Evolutionary conservation across 2,113 vertebrate genomes (phyloP).

Genomic region (Apeltes quadracus): DNA sequence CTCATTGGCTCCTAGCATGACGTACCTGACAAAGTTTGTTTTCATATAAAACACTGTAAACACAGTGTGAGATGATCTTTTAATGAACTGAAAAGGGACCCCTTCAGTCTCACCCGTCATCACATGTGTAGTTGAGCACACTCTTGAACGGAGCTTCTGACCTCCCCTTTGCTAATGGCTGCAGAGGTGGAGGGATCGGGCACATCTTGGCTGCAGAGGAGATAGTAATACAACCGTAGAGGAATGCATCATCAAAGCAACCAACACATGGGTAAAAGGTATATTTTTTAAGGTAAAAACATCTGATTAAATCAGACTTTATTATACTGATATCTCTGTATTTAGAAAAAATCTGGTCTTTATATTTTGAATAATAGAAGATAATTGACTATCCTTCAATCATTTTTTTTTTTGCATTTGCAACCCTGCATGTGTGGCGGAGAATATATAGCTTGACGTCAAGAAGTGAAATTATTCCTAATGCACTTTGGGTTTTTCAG

Average conservation of each 20-base stretch:
- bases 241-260: not conserved
- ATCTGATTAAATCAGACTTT: not conserved
- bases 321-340: not conserved
- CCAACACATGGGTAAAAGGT: not conserved
- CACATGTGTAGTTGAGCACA: slow-evolving; percentile 81
- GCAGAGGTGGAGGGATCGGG: slow-evolving; percentile 75
- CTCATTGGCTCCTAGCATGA: slow-evolving; percentile 78
- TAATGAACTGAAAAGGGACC: not conserved
- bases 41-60: not conserved
- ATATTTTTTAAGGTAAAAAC: not conserved
- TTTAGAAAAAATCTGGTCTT: not conserved
- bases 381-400: not conserved
- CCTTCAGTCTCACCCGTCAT: slow-evolving; percentile 82
- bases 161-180: slow-evolving; percentile 73
- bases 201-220: slow-evolving; percentile 82
- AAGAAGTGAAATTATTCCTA: not conserved
- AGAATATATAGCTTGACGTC: not conserved
- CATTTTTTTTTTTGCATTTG: not conserved
- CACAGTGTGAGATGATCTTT: not conserved
- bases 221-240: not conserved
- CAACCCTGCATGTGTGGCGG: not conserved
- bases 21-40: slow-evolving; percentile 77
- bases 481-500: not conserved
- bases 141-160: slow-evolving; percentile 80
- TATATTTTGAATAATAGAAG: not conserved